phyloP scores from a whole-genome alignment of 2,797 vertebrate genomes.

The Apodemus agrarius region DNA sequence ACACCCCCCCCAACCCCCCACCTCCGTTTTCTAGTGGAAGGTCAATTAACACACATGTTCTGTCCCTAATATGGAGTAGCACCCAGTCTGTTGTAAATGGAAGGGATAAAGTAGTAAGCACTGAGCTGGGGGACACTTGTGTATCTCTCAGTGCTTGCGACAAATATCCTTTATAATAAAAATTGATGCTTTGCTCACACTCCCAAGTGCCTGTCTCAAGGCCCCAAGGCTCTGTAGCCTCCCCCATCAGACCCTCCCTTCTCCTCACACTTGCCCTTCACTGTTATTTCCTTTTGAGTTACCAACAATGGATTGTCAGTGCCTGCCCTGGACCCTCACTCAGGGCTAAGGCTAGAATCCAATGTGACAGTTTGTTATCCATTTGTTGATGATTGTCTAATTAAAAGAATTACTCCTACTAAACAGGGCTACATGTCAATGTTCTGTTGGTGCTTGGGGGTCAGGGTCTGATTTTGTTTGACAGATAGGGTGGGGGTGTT shows the following conservation, averaged over 20 bases:
- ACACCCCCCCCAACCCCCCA: too few relatives aligned
- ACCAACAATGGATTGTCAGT: too few relatives aligned
- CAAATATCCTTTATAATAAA: not conserved
- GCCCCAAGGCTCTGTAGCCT: too few relatives aligned
- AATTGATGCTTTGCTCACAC: not conserved
- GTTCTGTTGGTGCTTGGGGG: not conserved
- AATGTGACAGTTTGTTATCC: not conserved
- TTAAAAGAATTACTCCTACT: not conserved
- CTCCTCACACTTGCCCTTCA: not conserved
- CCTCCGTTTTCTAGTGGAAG: not conserved
- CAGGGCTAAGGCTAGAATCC: not conserved
- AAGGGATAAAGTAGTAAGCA: not conserved
- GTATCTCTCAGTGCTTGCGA: not conserved
- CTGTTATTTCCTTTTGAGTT: not conserved
- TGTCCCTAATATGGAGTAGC: not conserved
- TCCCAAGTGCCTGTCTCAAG: not conserved
- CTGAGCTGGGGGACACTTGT: not conserved
- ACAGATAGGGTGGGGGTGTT: not conserved
- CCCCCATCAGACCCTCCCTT: not conserved
- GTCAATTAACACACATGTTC: not conserved
- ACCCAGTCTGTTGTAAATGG: too few relatives aligned
- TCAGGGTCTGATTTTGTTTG: not conserved
- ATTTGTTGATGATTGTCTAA: not conserved
- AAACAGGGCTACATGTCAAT: not conserved
- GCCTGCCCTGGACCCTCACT: too few relatives aligned